phyloP scores from a whole-genome alignment of 2,113 vertebrate genomes.

The Halichoeres trimaculatus region DNA sequence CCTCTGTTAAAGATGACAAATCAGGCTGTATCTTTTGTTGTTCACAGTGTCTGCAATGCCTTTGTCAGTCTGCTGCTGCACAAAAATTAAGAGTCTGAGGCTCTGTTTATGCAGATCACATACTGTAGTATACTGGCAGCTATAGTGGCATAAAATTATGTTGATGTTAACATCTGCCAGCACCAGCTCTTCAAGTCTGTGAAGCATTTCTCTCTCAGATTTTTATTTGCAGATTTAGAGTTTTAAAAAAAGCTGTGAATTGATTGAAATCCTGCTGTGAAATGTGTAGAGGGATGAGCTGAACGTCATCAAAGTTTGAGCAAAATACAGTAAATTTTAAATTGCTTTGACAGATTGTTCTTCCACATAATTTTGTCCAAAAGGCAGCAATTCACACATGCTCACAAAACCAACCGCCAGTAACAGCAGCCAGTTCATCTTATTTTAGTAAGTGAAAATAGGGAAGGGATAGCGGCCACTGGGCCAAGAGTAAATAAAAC shows the following conservation, averaged over 20 bases:
- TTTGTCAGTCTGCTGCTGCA: background rate
- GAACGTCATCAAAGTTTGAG: background rate
- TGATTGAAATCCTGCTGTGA: too few species aligned
- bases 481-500: background rate
- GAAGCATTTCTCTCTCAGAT: constrained; percentile 5
- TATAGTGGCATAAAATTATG: constrained; percentile 18
- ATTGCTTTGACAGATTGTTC: background rate
- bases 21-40: background rate
- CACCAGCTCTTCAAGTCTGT: background rate
- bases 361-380: background rate
- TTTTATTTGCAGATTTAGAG: background rate
- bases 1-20: background rate
- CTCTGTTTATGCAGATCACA: constrained; percentile 27
- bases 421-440: background rate
- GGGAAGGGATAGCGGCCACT: background rate
- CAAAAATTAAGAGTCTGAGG: background rate
- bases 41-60: background rate
- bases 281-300: background rate
- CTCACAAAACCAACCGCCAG: background rate
- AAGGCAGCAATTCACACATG: background rate
- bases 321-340: background rate
- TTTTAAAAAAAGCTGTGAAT: background rate
- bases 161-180: constrained; percentile 30
- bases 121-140: background rate
- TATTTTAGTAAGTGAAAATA: background rate